Base-by-base conservation (phyloP, 2,888 invertebrate genomes). In the Hofmannophila pseudospretella region DNA sequence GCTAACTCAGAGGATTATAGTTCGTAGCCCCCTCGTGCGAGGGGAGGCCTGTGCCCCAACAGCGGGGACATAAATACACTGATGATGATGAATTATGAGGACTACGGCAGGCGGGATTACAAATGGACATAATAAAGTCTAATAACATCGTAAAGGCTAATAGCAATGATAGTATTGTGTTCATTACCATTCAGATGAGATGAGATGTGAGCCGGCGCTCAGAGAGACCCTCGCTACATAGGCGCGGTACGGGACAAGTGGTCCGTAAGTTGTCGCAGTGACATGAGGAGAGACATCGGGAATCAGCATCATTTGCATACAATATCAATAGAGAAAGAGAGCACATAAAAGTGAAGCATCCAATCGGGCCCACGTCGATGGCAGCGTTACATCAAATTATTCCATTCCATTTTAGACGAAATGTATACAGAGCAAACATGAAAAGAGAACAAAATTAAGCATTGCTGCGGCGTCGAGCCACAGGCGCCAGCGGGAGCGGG, bases 401-500 rank as follows among this genome's bases (percentile, higher is more conserved):
- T 78, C 78, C 74, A 72, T 77, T 74, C 70, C 76, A 74, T 78
- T 82, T 79, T 81, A 80, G 76, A 76, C 75, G 77, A 72, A 79
- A 80, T 79, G 74, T 82, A 77, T 79, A 80, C 81, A 76, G 79
- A 82, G 72, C 77, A 79, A 84, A 82, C 82, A 82, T 82, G 80
- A 78, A 81, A 81, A 81, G 79, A 79, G 82, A 81, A 77, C 77
- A 72, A 81, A 81, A 81, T 82, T 78, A 82, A 77, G 77, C 72
- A 71, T 76, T 71, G 72, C 54, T 31, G 48, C 43, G 43, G 41
- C 44, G 38, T n/a, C 51, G 43, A 67, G 59, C 0, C 34, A 59
- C 7, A 12, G 38, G 69, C 54, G 61, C 34, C 0, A 39, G 64
- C 68, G 66, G 36, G 33, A 2, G 29, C 8, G 23, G 8, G 4